These are phyloP conservation scores for Oxygymnocypris stewartii DNA, from an alignment of 2,113 vertebrate genomes.

Conservation along the genomic window DNA sequence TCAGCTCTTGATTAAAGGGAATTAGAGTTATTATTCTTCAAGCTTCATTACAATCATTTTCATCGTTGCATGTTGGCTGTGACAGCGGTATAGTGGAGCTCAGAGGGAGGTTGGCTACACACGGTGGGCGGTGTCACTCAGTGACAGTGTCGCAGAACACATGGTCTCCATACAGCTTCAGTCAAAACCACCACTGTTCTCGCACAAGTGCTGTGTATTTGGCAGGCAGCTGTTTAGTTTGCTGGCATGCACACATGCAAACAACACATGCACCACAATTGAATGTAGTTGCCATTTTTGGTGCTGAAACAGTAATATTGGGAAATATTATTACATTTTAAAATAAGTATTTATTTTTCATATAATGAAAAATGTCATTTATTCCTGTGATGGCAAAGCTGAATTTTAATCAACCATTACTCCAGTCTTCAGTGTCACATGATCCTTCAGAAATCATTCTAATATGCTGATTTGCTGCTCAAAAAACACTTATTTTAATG, in stretches of 20 bases:
- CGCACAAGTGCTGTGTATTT: neutral
- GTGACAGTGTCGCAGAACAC: slow-evolving; percentile 57
- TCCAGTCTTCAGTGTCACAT: neutral
- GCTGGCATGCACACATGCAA: neutral
- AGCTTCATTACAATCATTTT: slow-evolving; percentile 13
- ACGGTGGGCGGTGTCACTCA: slow-evolving; percentile 49
- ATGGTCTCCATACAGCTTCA: slow-evolving; percentile 54
- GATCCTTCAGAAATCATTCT: neutral
- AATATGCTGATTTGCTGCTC: neutral
- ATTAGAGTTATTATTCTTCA: neutral
- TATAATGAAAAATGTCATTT: too few species aligned
- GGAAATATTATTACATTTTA: neutral
- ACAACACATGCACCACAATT: neutral
- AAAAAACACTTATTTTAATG: neutral
- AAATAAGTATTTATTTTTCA: neutral
- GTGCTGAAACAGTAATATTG: neutral
- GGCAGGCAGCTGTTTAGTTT: slow-evolving; percentile 26
- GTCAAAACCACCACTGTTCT: slow-evolving; percentile 60
- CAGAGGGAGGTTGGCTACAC: neutral
- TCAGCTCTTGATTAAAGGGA: neutral
- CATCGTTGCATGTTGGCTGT: neutral
- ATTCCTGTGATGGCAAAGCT: neutral
- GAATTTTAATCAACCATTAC: neutral
- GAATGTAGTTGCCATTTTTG: too few species aligned
- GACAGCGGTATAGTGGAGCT: neutral